These are phyloP conservation scores for Ascidia mentula DNA, from an alignment of 23 tunicate genomes.

Conservation along the genomic window DNA sequence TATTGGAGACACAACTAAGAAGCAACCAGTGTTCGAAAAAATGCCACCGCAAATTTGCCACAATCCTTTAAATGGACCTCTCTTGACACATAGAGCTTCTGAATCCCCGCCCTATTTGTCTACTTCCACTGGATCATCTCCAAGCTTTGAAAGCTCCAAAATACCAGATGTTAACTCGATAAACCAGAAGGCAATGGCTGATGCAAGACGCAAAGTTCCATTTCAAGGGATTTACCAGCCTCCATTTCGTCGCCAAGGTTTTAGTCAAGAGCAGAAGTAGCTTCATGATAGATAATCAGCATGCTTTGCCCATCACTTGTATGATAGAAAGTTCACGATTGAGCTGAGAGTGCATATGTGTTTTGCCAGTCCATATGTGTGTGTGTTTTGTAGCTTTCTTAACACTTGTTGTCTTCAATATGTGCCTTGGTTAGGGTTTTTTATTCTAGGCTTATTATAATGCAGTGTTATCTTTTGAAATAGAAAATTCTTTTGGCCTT, in stretches of 20 bases:
- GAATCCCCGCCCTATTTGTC: constrained; percentile 77
- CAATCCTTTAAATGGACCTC: constrained; percentile 35
- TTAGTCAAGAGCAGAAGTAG: background rate
- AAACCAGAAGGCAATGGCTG: background rate
- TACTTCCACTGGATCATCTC: constrained; percentile 13
- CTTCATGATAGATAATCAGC: too few species aligned
- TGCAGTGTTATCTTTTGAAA: too few species aligned
- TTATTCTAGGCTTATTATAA: too few species aligned
- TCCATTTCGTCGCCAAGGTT: constrained; percentile 45
- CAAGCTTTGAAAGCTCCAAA: background rate
- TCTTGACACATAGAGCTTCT: background rate
- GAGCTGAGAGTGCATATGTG: too few species aligned
- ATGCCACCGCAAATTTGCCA: constrained; percentile 30
- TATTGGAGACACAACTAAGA: constrained; percentile 7
- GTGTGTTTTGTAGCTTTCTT: too few species aligned
- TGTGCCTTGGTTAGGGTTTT: too few species aligned
- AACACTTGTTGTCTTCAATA: too few species aligned
- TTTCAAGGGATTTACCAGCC: constrained; percentile 49
- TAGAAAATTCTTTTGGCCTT: too few species aligned
- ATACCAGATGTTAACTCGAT: background rate
- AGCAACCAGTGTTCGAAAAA: background rate
- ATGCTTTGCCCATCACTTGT: too few species aligned
- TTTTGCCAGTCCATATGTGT: too few species aligned
- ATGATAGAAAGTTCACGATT: too few species aligned
- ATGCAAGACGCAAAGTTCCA: background rate